Conservation (phyloP, 2,888 invertebrate species). For the Ophion slaviceki region DNA sequence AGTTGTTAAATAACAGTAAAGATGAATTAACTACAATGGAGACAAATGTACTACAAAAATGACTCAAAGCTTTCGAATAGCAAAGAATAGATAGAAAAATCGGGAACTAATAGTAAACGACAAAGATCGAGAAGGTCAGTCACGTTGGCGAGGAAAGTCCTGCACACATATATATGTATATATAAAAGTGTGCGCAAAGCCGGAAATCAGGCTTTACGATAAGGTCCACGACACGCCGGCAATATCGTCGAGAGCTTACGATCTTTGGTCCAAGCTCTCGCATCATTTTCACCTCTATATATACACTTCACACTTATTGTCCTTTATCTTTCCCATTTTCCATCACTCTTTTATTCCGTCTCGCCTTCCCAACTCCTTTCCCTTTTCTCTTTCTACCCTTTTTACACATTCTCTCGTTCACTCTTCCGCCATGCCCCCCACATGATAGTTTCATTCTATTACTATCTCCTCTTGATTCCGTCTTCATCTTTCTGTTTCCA, state of each 20-base stretch:
- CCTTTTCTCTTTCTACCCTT: not conserved
- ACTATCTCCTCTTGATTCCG: too few relatives aligned
- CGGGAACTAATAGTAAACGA: too few relatives aligned
- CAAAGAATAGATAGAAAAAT: too few relatives aligned
- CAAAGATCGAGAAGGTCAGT: not conserved
- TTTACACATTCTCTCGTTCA: not conserved
- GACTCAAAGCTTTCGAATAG: too few relatives aligned
- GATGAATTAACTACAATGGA: too few relatives aligned
- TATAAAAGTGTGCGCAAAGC: slow-evolving; percentile 34
- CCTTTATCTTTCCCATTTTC: slow-evolving; percentile 17
- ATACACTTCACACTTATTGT: slow-evolving; percentile 10
- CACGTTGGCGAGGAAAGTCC: slow-evolving; percentile 23
- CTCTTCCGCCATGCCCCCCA: not conserved
- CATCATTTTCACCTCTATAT: slow-evolving; percentile 49
- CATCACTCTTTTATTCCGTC: not conserved
- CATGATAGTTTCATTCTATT: not conserved
- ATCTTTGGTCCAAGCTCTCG: slow-evolving; percentile 48
- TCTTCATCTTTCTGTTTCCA: not conserved
- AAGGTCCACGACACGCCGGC: slow-evolving; percentile 65
- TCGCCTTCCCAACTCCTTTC: not conserved
- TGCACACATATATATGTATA: not conserved
- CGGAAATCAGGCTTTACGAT: slow-evolving; percentile 69
- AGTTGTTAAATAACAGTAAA: too few relatives aligned
- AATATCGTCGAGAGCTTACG: slow-evolving; percentile 70
- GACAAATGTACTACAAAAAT: too few relatives aligned